These are phyloP conservation scores for Lottia gigantea DNA, from an alignment of 2,888 invertebrate genomes.

Conservation along the genomic window DNA sequence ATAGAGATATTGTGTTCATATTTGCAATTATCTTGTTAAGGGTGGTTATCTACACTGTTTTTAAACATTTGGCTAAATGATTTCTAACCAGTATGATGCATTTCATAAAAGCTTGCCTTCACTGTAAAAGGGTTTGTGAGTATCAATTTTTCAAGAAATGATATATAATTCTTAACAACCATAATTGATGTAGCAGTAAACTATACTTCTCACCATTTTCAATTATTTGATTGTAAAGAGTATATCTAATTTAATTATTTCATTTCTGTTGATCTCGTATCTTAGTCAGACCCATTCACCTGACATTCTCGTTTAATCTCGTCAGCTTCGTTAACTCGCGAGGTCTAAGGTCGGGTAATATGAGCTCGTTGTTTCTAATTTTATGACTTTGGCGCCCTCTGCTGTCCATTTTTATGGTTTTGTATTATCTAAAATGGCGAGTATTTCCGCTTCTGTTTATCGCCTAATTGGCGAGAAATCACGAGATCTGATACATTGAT, in stretches of 20 bases:
- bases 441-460: slow-evolving; percentile 8
- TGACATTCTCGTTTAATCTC: background rate
- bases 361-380: background rate
- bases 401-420: background rate
- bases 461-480: slow-evolving; percentile 7
- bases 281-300: background rate
- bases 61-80: no score
- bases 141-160: no score
- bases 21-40: no score
- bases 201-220: no score
- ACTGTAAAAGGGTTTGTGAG: no score
- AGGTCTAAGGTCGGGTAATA: background rate
- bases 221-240: no score
- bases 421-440: slow-evolving; percentile 2
- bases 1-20: no score
- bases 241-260: background rate
- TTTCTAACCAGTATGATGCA: no score
- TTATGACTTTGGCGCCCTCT: slow-evolving; percentile 8
- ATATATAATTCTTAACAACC: no score
- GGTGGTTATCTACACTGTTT: no score
- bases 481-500: slow-evolving; percentile 4
- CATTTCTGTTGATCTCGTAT: background rate
- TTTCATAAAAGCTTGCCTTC: no score
- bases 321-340: background rate
- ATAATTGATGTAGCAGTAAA: no score